phyloP scores from a whole-genome alignment of 2,888 invertebrate species.

The Caenorhabditis afra region DNA sequence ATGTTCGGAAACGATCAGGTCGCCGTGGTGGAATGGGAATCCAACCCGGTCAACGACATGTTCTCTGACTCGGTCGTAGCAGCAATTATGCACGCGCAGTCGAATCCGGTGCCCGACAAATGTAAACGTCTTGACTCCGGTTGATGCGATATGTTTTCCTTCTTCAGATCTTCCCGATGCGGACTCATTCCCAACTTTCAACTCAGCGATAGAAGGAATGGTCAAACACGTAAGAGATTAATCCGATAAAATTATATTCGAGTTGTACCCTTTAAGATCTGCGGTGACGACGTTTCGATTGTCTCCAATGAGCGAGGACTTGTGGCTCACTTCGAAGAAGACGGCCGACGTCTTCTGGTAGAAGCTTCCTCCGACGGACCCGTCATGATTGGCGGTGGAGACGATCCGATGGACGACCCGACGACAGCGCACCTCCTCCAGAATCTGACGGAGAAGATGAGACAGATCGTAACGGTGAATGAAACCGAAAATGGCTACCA shows the following conservation, averaged over 20 bases:
- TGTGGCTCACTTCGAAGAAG: slow-evolving; percentile 54
- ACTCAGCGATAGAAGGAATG: slow-evolving; percentile 51
- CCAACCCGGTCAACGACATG: slow-evolving; percentile 96
- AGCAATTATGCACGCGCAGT: slow-evolving; percentile 89
- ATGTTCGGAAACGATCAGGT: slow-evolving; percentile 80
- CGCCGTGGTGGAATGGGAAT: slow-evolving; percentile 93
- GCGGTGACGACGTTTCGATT: slow-evolving; percentile 60
- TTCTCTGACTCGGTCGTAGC: slow-evolving; percentile 95
- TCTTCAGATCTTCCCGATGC: slow-evolving; percentile 42
- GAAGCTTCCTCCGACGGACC: slow-evolving; percentile 35
- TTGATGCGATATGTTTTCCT: background rate
- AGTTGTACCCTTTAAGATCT: slow-evolving; percentile 45
- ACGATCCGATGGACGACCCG: slow-evolving; percentile 58
- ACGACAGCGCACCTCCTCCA: slow-evolving; percentile 61
- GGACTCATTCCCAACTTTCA: slow-evolving; percentile 32
- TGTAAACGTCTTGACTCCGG: slow-evolving; percentile 57
- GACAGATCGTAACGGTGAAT: slow-evolving; percentile 54
- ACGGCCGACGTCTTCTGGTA: slow-evolving; percentile 48
- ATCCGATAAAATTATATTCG: too few relatives aligned
- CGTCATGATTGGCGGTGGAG: slow-evolving; percentile 21
- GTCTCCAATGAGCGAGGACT: slow-evolving; percentile 37
- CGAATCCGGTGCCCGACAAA: slow-evolving; percentile 79
- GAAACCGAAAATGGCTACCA: slow-evolving; percentile 7
- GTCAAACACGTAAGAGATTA: slow-evolving; percentile 55
- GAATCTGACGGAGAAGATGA: slow-evolving; percentile 54